Evolutionary conservation across 2,113 vertebrate species (phyloP), one percentile per base, ranked within the genome.

Genomic region (Barbus barbus): DNA sequence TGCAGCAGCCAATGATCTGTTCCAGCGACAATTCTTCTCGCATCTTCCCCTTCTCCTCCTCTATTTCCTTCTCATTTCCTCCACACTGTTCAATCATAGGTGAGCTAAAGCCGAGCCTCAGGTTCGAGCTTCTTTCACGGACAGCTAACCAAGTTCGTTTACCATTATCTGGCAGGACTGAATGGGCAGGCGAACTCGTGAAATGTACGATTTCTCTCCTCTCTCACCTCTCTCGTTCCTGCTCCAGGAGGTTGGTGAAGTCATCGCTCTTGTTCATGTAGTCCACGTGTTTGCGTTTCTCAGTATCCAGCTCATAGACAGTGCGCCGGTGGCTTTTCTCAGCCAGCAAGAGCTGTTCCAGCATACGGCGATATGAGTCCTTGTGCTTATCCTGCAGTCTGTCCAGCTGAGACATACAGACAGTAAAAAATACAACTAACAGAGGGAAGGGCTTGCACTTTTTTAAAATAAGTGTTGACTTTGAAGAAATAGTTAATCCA

Each of bases 211-310:
- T 65, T 11, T 26, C 36, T 53, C 33, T 60, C 3, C 2, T 38
- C 51, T 51, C 84, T 95, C 91, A 98, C 98, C 98, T 96, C 90
- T 99, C 98, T 82, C 98, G 92, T 88, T 99, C 98, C 89, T 98
- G 97, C 90, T 99, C 98, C 94, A 99, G 92, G 28, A 99, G 95
- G 92, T 98, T 98, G 91, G 98, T 99, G 89, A 99, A 99, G 92
- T 99, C 97, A 7, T 99, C 98, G 0, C 98, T 99, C 92, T 99
- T 99, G 93, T 96, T 97, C 98, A 99, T 99, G 93, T 99, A 99
- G 91, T 99, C 98, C 0, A 88, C 95, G 11, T 99, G 98, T 63
- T 99, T 99, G 71, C 95, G 95, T 84, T 98, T 99, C 93, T 99
- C 97, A 0, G 93, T 96, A 88, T 99, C 96, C 58, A 99, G 88